Percentiles rank a stretch among this genome's conserved stretches.
phyloP scores from a whole-genome alignment of 2,888 invertebrate genomes.

The Helleia helle region DNA sequence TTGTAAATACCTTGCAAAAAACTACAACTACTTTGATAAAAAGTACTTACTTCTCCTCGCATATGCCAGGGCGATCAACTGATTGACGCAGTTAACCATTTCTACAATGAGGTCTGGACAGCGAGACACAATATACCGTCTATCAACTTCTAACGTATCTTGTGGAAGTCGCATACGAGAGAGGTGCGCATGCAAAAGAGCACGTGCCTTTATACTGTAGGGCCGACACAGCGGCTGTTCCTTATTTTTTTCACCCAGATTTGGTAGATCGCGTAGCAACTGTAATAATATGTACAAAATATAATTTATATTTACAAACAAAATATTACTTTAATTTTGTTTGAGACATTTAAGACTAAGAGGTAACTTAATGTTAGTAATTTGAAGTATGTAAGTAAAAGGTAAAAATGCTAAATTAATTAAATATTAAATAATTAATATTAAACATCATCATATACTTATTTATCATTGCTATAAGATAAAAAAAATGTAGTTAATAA shows the following conservation, averaged over 20 bases:
- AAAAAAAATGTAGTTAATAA: neutral
- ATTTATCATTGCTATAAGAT: too few relatives aligned
- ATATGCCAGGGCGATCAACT: constrained; percentile 92
- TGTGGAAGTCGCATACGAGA: constrained; percentile 86
- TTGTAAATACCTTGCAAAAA: too few relatives aligned
- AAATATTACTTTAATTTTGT: too few relatives aligned
- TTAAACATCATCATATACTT: constrained; percentile 1
- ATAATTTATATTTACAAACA: too few relatives aligned
- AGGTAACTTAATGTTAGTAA: too few relatives aligned
- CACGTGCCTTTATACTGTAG: constrained; percentile 94
- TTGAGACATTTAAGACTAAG: too few relatives aligned
- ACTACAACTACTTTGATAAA: neutral
- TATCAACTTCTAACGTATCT: constrained; percentile 87
- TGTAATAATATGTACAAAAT: too few relatives aligned
- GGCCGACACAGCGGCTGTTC: constrained; percentile 93
- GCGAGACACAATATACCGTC: constrained; percentile 88
- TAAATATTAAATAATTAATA: neutral
- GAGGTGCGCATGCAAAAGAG: constrained; percentile 96
- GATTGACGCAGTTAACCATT: constrained; percentile 96
- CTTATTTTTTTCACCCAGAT: constrained; percentile 96
- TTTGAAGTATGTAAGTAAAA: too few relatives aligned
- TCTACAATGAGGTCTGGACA: constrained; percentile 97
- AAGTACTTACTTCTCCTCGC: constrained; percentile 85
- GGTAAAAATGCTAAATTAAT: too few relatives aligned
- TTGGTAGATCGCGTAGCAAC: constrained; percentile 92